A percentile compares a stretch with the other conserved stretches of the same genome.
phyloP scores from a whole-genome alignment of 1,140 invertebrate genomes.

The Heterodera carotae region DNA sequence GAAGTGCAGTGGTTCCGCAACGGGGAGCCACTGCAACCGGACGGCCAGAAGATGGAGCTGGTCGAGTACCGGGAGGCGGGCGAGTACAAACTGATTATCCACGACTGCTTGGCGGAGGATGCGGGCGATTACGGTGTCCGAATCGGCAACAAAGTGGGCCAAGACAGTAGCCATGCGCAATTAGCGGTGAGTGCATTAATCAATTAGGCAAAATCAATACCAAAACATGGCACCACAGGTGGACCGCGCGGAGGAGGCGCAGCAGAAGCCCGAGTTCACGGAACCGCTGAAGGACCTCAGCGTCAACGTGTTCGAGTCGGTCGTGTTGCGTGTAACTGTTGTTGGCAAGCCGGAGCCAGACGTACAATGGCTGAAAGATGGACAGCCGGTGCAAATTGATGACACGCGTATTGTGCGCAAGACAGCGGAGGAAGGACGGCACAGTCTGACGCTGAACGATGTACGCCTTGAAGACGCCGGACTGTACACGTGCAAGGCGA shows the following conservation, averaged over 20 bases:
- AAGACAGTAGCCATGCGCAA: constrained; percentile 42
- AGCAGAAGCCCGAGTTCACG: constrained; percentile 55
- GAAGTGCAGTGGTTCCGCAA: constrained; percentile 66
- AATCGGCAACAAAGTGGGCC: constrained; percentile 53
- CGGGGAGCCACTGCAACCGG: constrained; percentile 71
- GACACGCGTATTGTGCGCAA: constrained; percentile 32
- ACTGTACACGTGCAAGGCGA: constrained; percentile 50
- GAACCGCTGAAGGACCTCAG: constrained; percentile 64
- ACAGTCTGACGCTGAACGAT: constrained; percentile 63
- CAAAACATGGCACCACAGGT: constrained; percentile 71
- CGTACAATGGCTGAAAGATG: constrained; percentile 73
- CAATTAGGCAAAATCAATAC: constrained; percentile 72
- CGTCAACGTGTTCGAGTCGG: constrained; percentile 46
- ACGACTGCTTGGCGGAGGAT: constrained; percentile 56
- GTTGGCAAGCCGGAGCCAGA: constrained; percentile 81
- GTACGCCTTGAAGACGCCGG: constrained; percentile 50
- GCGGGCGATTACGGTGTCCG: constrained; percentile 49
- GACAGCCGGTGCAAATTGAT: constrained; percentile 34
- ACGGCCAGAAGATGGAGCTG: constrained; percentile 62
- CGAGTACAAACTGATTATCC: constrained; percentile 66
- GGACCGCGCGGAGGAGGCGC: constrained; percentile 67
- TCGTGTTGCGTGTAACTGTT: constrained; percentile 67
- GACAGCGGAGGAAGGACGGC: constrained; percentile 66
- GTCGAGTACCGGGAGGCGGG: constrained; percentile 61
- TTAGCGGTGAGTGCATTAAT: constrained; percentile 49